phyloP scores from a whole-genome alignment of 2,113 vertebrate genomes.

The Sylvia atricapilla region DNA sequence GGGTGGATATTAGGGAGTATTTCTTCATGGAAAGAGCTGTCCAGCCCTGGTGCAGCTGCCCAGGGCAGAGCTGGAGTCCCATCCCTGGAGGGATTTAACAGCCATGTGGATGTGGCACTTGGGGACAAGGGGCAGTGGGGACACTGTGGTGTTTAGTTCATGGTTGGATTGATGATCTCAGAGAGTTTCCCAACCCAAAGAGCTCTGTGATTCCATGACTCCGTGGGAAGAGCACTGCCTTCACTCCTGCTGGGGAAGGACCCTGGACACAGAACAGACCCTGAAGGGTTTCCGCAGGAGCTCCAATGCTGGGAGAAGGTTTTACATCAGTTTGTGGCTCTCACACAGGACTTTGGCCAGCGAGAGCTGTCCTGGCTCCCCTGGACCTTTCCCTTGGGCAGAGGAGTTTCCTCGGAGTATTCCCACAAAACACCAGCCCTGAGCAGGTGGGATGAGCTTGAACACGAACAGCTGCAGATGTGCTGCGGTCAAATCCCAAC shows the following conservation, averaged over 20 bases:
- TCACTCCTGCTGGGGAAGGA: not conserved
- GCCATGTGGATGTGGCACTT: fast-evolving
- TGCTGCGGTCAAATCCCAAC: fast-evolving
- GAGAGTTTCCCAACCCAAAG: not conserved
- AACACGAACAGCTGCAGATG: fast-evolving
- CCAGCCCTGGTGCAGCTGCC: not conserved
- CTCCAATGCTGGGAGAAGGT: fast-evolving
- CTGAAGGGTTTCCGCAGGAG: fast-evolving
- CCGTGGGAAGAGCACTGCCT: not conserved
- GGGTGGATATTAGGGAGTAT: fast-evolving
- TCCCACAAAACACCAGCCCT: not conserved
- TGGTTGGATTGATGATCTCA: not conserved
- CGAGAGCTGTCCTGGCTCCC: no score
- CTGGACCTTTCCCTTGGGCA: not conserved
- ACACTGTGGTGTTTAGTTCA: fast-evolving
- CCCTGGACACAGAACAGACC: fast-evolving
- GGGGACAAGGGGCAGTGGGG: fast-evolving
- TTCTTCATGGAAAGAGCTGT: fast-evolving
- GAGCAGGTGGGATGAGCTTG: not conserved
- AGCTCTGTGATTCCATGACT: not conserved
- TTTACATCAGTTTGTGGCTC: not conserved
- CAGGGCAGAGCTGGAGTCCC: fast-evolving
- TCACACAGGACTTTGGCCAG: no score
- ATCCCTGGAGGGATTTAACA: not conserved
- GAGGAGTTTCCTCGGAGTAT: not conserved